Evolutionary conservation across 1,140 invertebrate species (phyloP).

Genomic region (Schlechtendalia chinensis): DNA sequence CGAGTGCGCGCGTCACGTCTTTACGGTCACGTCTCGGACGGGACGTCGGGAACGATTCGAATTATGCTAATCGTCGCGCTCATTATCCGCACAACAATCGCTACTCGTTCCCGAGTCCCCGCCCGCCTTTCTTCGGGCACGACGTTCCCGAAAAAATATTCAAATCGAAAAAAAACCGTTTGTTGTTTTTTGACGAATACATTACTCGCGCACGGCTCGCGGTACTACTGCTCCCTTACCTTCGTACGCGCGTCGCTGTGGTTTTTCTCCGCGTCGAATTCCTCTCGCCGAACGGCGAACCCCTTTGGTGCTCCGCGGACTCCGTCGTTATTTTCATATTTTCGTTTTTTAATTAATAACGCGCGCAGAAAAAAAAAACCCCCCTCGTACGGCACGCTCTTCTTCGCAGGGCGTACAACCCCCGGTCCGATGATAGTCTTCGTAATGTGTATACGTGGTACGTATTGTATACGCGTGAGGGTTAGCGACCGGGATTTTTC

Average conservation of each 20-base stretch:
- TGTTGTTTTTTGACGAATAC: not conserved
- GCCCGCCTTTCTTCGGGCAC: no score
- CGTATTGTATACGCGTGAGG: not conserved
- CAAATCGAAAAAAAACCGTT: not conserved
- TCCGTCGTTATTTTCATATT: not conserved
- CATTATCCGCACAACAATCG: constrained; percentile 23
- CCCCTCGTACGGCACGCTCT: no score
- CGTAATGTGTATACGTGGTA: not conserved
- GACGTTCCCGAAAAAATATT: not conserved
- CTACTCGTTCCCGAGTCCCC: constrained; percentile 1
- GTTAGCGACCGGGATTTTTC: not conserved
- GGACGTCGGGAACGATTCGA: constrained; percentile 17
- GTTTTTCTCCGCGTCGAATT: no score
- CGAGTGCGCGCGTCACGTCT: no score
- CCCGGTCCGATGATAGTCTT: no score
- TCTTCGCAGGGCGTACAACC: not conserved
- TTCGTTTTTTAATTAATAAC: constrained; percentile 15
- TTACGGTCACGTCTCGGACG: no score
- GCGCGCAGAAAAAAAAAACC: no score
- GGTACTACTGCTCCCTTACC: no score
- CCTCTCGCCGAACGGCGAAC: no score
- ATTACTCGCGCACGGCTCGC: not conserved
- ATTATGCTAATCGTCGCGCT: constrained; percentile 27
- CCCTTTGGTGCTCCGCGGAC: no score
- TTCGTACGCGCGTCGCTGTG: no score